A percentile compares a stretch with the other conserved stretches of the same genome.
Evolutionary conservation across 2,888 invertebrate species (phyloP).

Genomic region (Hedychridium roseum): DNA sequence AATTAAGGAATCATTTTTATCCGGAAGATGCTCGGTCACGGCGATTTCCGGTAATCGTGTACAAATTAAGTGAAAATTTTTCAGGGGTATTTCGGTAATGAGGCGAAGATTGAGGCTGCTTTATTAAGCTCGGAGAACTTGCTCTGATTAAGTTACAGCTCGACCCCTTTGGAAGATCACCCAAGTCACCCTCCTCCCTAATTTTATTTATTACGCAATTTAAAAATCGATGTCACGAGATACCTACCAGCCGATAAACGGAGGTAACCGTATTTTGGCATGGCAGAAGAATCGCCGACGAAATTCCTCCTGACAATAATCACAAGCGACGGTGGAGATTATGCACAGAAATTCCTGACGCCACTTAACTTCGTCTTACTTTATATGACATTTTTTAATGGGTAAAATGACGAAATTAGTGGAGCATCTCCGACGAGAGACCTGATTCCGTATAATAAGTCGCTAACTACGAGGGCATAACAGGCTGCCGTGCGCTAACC

Average conservation of each 20-base stretch:
- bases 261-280: too few species aligned
- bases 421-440: slow-evolving; percentile 20
- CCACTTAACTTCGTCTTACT: too few species aligned
- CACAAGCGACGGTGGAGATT: too few species aligned
- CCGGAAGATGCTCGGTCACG: too few species aligned
- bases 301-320: too few species aligned
- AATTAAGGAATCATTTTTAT: too few species aligned
- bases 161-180: slow-evolving; percentile 36
- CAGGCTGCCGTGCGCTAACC: slow-evolving; percentile 45
- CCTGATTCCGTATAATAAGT: slow-evolving; percentile 44
- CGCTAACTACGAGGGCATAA: slow-evolving; percentile 49
- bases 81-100: slow-evolving; percentile 50
- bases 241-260: slow-evolving; percentile 40
- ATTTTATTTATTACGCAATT: slow-evolving; percentile 63
- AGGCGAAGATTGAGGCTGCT: slow-evolving; percentile 62
- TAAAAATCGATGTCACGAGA: slow-evolving; percentile 59
- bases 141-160: slow-evolving; percentile 58
- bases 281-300: too few species aligned
- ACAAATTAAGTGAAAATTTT: slow-evolving; percentile 52
- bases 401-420: too few species aligned
- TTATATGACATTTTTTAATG: too few species aligned
- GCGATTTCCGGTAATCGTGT: neutral
- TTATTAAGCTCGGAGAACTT: slow-evolving; percentile 60
- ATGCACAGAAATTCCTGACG: too few species aligned
- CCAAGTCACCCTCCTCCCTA: slow-evolving; percentile 55